phyloP scores from a whole-genome alignment of 2,113 vertebrate species.

The Potamarius usumacintae region DNA sequence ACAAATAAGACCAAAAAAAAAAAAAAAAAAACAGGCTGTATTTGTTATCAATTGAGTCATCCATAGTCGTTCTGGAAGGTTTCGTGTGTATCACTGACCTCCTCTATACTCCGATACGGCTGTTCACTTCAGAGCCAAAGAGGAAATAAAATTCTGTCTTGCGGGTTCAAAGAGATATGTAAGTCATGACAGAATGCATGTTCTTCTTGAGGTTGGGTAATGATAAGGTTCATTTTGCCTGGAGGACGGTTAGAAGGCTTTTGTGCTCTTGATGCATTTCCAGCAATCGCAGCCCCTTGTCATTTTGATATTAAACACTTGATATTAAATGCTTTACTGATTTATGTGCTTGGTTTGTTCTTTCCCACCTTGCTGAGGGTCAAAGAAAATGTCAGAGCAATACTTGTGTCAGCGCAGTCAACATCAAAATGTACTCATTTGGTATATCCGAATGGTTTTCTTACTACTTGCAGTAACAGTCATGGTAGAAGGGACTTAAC shows the following conservation, averaged over 20 bases:
- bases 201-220: constrained; percentile 12
- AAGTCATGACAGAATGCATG: constrained; percentile 27
- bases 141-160: not conserved
- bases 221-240: constrained; percentile 7
- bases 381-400: not conserved
- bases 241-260: not conserved
- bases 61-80: not conserved
- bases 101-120: not conserved
- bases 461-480: not conserved
- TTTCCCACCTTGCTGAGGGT: not conserved
- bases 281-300: not conserved
- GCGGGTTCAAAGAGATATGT: not conserved
- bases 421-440: not conserved
- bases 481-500: no score
- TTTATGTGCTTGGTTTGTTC: not conserved
- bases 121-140: constrained; percentile 7
- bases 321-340: not conserved
- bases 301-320: not conserved
- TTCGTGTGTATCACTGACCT: not conserved
- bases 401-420: no score
- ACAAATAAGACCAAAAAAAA: not conserved
- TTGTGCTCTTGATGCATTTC: constrained; percentile 10
- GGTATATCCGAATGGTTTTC: not conserved
- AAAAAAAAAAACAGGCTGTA: not conserved
- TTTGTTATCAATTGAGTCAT: not conserved